These are phyloP conservation scores for Bibio marci DNA, from an alignment of 2,888 invertebrate species.

Conservation along the genomic window DNA sequence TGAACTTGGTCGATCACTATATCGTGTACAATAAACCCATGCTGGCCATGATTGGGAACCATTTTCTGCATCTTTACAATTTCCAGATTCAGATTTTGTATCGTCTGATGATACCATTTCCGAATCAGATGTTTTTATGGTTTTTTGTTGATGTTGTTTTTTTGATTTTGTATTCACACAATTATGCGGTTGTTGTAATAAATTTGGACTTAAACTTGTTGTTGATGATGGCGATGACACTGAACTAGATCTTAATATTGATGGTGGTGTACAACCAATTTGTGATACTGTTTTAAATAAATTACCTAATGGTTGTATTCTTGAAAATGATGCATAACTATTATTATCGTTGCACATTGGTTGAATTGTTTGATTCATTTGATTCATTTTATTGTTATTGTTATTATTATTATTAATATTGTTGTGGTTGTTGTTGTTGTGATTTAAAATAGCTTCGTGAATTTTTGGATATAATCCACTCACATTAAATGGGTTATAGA, in stretches of 20 bases:
- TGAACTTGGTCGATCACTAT: constrained; percentile 79
- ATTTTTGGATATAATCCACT: constrained; percentile 25
- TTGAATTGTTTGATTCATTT: constrained; percentile 27
- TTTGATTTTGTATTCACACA: no score
- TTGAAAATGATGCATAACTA: constrained; percentile 25
- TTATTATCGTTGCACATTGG: constrained; percentile 19
- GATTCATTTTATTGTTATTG: constrained; percentile 13
- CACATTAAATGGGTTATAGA: constrained; percentile 27
- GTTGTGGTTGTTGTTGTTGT: constrained; percentile 6
- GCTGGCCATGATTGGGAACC: constrained; percentile 66
- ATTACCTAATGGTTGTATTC: constrained; percentile 44
- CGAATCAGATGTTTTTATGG: constrained; percentile 26
- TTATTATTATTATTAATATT: constrained; percentile 3
- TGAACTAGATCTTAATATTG: no score
- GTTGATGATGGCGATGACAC: constrained; percentile 15
- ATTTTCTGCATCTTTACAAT: constrained; percentile 22
- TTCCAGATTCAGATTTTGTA: constrained; percentile 26
- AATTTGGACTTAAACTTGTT: constrained; percentile 1
- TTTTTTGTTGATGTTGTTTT: constrained; percentile 21
- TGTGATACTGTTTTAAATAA: constrained; percentile 52
- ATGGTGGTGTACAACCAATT: constrained; percentile 30
- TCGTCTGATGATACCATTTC: constrained; percentile 31
- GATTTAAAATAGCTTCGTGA: constrained; percentile 27
- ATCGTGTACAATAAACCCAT: constrained; percentile 97
- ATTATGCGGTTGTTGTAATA: background rate